phyloP scores from a whole-genome alignment of 2,113 vertebrate genomes.

The Microtus oregoni region DNA sequence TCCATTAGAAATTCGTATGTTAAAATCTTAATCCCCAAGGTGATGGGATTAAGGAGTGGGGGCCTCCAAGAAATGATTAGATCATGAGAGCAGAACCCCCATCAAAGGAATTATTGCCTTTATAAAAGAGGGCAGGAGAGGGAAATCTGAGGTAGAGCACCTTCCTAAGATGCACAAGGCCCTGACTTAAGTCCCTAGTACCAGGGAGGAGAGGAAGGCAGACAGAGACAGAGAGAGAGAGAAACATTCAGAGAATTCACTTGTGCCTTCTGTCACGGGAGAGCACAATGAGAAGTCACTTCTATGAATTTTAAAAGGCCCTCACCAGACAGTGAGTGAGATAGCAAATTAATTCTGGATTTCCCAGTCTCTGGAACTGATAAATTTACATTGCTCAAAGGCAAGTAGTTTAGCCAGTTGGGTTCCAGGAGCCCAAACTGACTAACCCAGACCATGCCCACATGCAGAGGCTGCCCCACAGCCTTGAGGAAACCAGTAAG shows the following conservation, averaged over 20 bases:
- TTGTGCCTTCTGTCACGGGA: neutral
- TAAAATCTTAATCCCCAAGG: constrained; percentile 9
- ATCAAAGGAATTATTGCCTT: neutral
- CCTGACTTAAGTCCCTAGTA: neutral
- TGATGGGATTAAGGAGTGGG: neutral
- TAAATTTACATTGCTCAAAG: neutral
- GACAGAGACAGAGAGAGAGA: neutral
- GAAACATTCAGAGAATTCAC: neutral
- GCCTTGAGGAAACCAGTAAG: neutral
- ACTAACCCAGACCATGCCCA: neutral
- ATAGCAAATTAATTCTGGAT: neutral
- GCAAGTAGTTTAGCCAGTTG: neutral
- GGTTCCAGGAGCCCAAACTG: neutral
- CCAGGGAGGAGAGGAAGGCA: too few relatives aligned
- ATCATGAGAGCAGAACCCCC: neutral
- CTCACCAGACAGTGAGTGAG: neutral
- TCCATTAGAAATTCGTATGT: neutral
- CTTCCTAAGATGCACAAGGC: neutral
- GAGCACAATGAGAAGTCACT: neutral
- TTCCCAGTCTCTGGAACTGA: neutral
- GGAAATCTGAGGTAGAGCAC: neutral
- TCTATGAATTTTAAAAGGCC: neutral
- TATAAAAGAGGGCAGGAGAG: neutral
- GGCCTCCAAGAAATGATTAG: neutral
- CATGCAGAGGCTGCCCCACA: neutral